phyloP scores from a whole-genome alignment of 2,888 invertebrate genomes.

The Eumerus sabulonum region DNA sequence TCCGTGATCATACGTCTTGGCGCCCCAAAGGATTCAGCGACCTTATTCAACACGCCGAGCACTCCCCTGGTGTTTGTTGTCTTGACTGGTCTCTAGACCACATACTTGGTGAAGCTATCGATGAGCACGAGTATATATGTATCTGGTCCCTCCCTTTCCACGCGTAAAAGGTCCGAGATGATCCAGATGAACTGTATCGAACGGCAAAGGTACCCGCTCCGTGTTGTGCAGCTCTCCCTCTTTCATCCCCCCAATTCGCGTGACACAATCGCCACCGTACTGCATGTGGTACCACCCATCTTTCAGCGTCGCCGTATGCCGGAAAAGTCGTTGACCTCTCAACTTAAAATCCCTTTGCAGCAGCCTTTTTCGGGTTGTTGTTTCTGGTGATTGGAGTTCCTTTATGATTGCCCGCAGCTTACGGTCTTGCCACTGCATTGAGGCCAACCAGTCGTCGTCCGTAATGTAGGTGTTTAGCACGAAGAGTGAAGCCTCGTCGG shows the following conservation, averaged over 20 bases:
- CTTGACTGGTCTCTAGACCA: conserved; percentile 11
- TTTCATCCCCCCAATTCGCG: conserved; percentile 7
- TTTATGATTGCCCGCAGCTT: conserved; percentile 10
- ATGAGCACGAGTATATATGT: conserved; percentile 12
- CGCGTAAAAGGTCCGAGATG: conserved; percentile 29
- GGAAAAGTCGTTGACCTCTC: conserved; percentile 1
- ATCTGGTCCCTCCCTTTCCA: conserved; percentile 31
- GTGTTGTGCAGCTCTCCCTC: conserved; percentile 28
- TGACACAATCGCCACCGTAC: conserved; percentile 38
- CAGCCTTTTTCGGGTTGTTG: not conserved
- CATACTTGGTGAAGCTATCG: conserved; percentile 33
- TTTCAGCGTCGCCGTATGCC: conserved; percentile 1
- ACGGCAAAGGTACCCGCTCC: conserved; percentile 21
- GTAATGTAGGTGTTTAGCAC: conserved; percentile 14
- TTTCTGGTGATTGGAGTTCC: not conserved
- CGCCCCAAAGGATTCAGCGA: conserved; percentile 69
- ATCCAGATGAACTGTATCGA: conserved; percentile 17
- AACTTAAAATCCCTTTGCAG: conserved; percentile 8
- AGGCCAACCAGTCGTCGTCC: conserved; percentile 19
- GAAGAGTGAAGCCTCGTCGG: conserved; percentile 38
- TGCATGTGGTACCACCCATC: conserved; percentile 15
- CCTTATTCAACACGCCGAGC: conserved; percentile 47
- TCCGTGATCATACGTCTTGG: conserved; percentile 70
- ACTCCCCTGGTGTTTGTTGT: conserved; percentile 35
- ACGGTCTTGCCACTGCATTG: conserved; percentile 27